Conservation (phyloP, 1,140 invertebrate genomes). For the Formica exsecta region DNA sequence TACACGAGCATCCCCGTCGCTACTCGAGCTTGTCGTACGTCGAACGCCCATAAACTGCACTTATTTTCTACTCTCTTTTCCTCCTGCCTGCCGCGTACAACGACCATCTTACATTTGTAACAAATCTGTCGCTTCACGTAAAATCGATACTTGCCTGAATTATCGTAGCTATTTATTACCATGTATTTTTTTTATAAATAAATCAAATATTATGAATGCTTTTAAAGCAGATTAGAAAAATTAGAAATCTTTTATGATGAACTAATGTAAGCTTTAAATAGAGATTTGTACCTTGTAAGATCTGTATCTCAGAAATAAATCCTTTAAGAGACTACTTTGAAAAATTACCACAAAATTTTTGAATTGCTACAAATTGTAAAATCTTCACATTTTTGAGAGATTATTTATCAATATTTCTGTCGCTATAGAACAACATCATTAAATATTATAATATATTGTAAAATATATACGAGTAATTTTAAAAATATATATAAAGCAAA, state of each 20-base stretch:
- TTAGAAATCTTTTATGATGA: not conserved
- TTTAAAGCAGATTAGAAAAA: not conserved
- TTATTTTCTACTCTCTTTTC: conserved; percentile 48
- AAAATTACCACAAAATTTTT: too few relatives aligned
- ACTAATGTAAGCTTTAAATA: not conserved
- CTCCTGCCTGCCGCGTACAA: not conserved
- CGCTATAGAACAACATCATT: not conserved
- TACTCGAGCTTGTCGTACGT: conserved; percentile 62
- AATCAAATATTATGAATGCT: not conserved
- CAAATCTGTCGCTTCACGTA: conserved; percentile 46
- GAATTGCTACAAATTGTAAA: not conserved
- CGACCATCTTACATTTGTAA: conserved; percentile 17
- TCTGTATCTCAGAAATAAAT: not conserved
- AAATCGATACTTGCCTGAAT: conserved; percentile 53
- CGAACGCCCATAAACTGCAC: conserved; percentile 62
- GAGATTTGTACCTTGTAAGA: not conserved
- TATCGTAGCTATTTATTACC: conserved; percentile 26
- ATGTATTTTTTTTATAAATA: not conserved
- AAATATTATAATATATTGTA: not conserved
- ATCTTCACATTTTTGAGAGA: not conserved
- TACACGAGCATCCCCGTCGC: conserved; percentile 52
- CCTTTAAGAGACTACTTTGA: not conserved
- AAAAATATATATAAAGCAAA: not conserved
- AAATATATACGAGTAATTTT: not conserved
- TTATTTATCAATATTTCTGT: not conserved